Base-by-base conservation (phyloP, 2,888 invertebrate genomes). In the Lycophotia porphyrea region DNA sequence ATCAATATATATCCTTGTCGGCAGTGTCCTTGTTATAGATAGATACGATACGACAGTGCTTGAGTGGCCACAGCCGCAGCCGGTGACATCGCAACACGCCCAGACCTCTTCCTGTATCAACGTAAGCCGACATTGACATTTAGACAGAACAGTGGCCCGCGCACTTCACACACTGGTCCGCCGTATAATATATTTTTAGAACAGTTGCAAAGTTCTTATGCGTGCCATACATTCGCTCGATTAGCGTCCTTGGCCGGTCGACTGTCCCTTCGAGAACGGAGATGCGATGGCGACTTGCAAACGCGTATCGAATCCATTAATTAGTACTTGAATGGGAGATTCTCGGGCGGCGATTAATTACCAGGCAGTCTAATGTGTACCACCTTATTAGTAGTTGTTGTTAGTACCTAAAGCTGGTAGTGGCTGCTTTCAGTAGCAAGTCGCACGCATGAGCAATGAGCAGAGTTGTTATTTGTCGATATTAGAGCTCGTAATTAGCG, bases 121-220 rank as follows among this genome's bases (percentile, higher is more conserved):
- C 84, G 86, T 89, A 89, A 90, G 87, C 87, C 89, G 95, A 91
- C 95, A 95, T 95, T 95, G 96, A 95, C 95, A 95, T 95, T 96
- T 95, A 92, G 87, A 76, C 82, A 79, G 81, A 85, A 90, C 82
- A 85, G 87, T 86, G 85, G 86, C 76, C 87, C 85, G 82, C 78
- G 71, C 42, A 67, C 77, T 80, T 79, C 80, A 70, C 77, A 79
- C 84, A 88, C 88, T 84, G 81, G 82, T 85, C 89, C 90, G 90
- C 90, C 90, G 71, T 77, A 74, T 69, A 81, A 79, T 71, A 83
- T 81, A 85, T 91, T 91, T 91, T 90, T 91, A 90, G 89, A 91
- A 86, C 88, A 90, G 86, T 86, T 88, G 86, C 87, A 92, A 92
- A 92, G 91, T 91, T 90, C 89, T 90, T 77, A 88, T 86, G 87